Percentiles rank a stretch among this genome's conserved stretches.
phyloP scores from a whole-genome alignment of 2,113 vertebrate genomes.

The Ophiodon elongatus region DNA sequence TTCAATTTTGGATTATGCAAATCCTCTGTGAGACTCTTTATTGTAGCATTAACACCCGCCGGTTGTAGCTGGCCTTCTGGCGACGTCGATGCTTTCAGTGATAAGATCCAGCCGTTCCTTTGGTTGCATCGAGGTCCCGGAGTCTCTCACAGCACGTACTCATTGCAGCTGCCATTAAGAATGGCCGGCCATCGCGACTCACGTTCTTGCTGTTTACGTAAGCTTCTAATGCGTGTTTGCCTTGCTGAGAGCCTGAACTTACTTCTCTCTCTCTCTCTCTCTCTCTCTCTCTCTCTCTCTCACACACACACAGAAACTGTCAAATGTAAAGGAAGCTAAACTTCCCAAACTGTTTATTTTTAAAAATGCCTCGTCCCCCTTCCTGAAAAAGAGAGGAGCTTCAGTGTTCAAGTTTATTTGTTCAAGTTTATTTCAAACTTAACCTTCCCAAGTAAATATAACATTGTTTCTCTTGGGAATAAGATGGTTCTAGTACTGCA shows the following conservation, averaged over 20 bases:
- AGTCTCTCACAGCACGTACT: conserved; percentile 43
- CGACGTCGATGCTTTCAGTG: not conserved
- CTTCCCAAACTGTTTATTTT: conserved; percentile 49
- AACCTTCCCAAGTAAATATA: not conserved
- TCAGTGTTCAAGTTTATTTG: conserved; percentile 5
- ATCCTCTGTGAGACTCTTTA: not conserved
- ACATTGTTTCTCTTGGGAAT: not conserved
- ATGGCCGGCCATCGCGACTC: conserved; percentile 67
- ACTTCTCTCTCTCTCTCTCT: too few species aligned
- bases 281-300: too few species aligned
- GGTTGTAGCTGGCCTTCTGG: not conserved
- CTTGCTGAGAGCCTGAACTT: conserved; percentile 35
- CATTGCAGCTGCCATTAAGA: conserved; percentile 62
- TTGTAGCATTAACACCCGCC: not conserved
- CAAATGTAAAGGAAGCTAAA: conserved; percentile 22
- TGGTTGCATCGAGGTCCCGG: conserved; percentile 57
- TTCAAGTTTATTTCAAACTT: not conserved
- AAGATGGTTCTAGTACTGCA: too few species aligned
- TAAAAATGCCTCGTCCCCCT: not conserved
- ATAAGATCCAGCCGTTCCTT: conserved; percentile 4
- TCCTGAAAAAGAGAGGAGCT: not conserved
- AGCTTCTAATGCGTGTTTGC: conserved; percentile 57
- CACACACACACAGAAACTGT: conserved; percentile 16
- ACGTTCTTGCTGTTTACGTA: conserved; percentile 60
- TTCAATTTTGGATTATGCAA: not conserved